Conservation (phyloP, 92 coral and sea anemone genomes). For the Porites cylindrica region DNA sequence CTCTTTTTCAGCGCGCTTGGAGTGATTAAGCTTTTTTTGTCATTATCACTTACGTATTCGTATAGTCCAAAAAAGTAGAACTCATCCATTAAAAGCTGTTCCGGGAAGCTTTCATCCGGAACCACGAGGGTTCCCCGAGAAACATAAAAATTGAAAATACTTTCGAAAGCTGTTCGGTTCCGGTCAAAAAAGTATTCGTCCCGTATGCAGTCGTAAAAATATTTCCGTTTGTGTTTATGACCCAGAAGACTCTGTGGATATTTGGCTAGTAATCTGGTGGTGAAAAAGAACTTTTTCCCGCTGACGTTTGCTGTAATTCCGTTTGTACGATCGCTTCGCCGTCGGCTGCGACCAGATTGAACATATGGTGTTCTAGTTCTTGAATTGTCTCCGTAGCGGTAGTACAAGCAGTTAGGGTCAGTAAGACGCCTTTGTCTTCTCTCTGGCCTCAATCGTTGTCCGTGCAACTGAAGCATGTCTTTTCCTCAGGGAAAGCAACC, state of each 20-base stretch:
- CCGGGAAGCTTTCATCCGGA: constrained; percentile 65
- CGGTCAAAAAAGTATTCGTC: constrained; percentile 72
- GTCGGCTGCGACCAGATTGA: not conserved
- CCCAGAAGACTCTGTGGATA: constrained; percentile 69
- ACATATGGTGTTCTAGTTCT: not conserved
- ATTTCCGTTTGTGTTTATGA: constrained; percentile 41
- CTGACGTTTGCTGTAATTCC: constrained; percentile 66
- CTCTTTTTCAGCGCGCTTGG: constrained; percentile 51
- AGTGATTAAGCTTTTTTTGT: constrained; percentile 36
- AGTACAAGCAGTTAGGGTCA: not conserved
- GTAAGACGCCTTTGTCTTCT: constrained; percentile 11
- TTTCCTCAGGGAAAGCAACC: not conserved
- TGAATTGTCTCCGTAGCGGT: not conserved
- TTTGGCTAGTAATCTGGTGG: constrained; percentile 29
- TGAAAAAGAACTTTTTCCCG: constrained; percentile 63
- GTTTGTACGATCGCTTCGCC: constrained; percentile 22
- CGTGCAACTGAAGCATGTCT: constrained; percentile 37
- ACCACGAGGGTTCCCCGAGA: constrained; percentile 33
- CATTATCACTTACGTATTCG: constrained; percentile 30
- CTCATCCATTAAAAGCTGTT: constrained; percentile 70
- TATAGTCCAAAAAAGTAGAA: constrained; percentile 73
- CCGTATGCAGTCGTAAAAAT: constrained; percentile 60
- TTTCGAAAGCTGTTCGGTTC: constrained; percentile 71
- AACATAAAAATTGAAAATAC: constrained; percentile 56
- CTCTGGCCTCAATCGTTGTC: constrained; percentile 1